Base-by-base conservation (phyloP, 2,888 invertebrate species). In the Dione juno region DNA sequence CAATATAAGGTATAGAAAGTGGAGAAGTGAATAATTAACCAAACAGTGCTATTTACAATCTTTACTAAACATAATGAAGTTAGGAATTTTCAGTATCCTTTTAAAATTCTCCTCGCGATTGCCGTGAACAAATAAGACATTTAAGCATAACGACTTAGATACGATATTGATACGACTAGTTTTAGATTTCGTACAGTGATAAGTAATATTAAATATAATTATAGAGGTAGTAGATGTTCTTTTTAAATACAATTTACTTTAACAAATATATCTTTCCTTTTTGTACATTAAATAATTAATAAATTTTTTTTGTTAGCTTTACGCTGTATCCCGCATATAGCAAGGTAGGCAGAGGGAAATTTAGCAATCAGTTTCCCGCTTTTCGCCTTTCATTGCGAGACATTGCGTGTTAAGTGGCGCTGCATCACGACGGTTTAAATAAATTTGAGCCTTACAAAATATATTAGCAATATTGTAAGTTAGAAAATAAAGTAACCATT, bases 51-150 rank as follows among this genome's bases (percentile, higher is more conserved):
- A 76, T 78, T 78, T 75, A 74, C 76, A 77, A 76, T 77, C 76
- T 75, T 75, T 70, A 70, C 72, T 71, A 74, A 78, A 77, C 77
- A 75, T 75, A 66, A 75, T 70, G 71, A 76, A 79, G 78, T 77
- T 77, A 78, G 75, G 77, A 79, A 77, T 77, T 77, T 76, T 73
- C 61, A 58, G 70, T 75, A 76, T 78, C 77, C 76, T 77, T 77
- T 81, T 82, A 78, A 78, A 78, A 80, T 80, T 81, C 81, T 75
- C 76, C 65, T 64, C 73, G 75, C 77, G 76, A 68, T 21, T 52
- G 43, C 53, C 53, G 37, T 54, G 53, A 54, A 64, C 63, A 53
- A 48, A 64, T n/a, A 37, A 57, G n/a, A 37, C 37, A 3, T 64
- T 69, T 63, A 69, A 0, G 57, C 3, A 1, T 37, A 7, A 68